A percentile compares a stretch with the other conserved stretches of the same genome.
These are phyloP conservation scores for Agrochola lota DNA, from an alignment of 2,888 invertebrate genomes.

Conservation along the genomic window DNA sequence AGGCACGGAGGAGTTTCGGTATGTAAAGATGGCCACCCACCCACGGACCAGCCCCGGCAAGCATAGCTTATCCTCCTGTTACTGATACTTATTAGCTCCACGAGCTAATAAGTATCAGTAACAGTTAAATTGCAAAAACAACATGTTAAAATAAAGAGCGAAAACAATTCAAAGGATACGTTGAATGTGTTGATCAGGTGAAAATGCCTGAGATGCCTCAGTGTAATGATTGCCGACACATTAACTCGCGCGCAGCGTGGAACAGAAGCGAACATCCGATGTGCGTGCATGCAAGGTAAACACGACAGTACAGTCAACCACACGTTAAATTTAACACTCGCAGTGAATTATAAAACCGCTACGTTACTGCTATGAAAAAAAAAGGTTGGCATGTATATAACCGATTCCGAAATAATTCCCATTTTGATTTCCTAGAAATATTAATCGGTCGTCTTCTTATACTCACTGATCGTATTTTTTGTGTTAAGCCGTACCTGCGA, in stretches of 20 bases:
- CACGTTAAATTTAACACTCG: background rate
- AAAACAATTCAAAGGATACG: constrained; percentile 54
- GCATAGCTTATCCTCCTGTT: no score
- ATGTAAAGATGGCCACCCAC: no score
- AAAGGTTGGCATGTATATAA: background rate
- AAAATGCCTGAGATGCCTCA: constrained; percentile 66
- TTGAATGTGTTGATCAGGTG: constrained; percentile 63
- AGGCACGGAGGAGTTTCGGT: no score
- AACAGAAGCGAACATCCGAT: constrained; percentile 48
- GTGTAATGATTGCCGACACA: constrained; percentile 59
- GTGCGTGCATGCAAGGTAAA: constrained; percentile 32
- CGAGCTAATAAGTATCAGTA: background rate
- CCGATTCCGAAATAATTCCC: background rate
- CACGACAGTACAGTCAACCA: constrained; percentile 13
- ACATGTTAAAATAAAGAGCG: constrained; percentile 49
- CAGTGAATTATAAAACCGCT: background rate
- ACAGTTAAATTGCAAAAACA: constrained; percentile 15
- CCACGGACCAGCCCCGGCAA: no score
- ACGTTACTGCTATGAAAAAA: background rate
- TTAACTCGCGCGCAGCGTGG: constrained; percentile 54
- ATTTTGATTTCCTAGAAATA: no score
- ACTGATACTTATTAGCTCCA: no score
- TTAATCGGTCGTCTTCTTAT: background rate
- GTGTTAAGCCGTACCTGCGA: background rate
- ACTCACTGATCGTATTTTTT: background rate